phyloP scores from a whole-genome alignment of 2,888 invertebrate genomes.

The Pimpla rufipes region DNA sequence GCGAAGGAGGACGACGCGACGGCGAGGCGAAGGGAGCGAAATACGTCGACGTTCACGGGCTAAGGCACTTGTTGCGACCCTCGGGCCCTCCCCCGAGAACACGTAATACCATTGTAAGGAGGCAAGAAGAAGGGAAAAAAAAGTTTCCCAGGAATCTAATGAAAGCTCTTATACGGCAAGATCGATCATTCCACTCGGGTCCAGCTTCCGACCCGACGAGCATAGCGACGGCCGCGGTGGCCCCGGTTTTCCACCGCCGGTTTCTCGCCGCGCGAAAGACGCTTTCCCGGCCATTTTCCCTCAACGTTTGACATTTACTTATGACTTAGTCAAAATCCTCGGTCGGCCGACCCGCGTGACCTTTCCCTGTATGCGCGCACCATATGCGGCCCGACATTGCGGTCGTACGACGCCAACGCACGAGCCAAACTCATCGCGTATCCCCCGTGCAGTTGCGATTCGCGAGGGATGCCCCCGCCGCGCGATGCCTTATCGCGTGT shows the following conservation, averaged over 20 bases:
- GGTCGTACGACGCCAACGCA: constrained; percentile 35
- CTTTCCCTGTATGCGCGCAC: neutral
- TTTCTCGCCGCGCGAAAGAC: neutral
- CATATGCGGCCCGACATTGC: neutral
- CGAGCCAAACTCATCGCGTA: constrained; percentile 7
- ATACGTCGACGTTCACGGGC: constrained; percentile 42
- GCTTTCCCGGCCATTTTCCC: constrained; percentile 24
- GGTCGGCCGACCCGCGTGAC: neutral
- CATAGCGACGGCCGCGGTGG: too few relatives aligned
- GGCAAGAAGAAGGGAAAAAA: constrained; percentile 9
- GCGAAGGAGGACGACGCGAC: constrained; percentile 7
- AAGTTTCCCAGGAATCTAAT: constrained; percentile 33
- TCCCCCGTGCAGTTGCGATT: neutral
- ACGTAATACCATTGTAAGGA: constrained; percentile 32
- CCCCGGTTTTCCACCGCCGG: neutral
- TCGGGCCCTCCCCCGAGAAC: constrained; percentile 1
- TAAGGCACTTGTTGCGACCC: constrained; percentile 48
- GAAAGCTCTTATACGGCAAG: constrained; percentile 34
- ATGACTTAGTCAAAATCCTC: constrained; percentile 6
- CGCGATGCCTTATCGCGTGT: constrained; percentile 3
- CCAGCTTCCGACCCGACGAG: constrained; percentile 11
- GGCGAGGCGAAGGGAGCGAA: neutral
- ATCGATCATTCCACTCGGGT: constrained; percentile 38
- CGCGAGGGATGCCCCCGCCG: neutral
- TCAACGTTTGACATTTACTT: constrained; percentile 59